These are phyloP conservation scores for Argyresthia albistria DNA, from an alignment of 2,888 invertebrate species.

Conservation along the genomic window DNA sequence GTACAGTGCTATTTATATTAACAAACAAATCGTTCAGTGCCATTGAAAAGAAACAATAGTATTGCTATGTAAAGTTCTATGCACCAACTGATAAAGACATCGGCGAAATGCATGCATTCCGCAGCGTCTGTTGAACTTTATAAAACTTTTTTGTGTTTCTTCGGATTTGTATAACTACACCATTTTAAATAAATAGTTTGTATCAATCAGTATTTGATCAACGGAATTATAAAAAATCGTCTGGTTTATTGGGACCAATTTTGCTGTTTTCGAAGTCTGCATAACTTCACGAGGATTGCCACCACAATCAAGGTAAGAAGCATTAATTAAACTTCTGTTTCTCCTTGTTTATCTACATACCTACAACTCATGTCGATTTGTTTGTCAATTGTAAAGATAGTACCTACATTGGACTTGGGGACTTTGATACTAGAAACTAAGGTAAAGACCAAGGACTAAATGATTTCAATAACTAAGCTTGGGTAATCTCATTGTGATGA, in stretches of 20 bases:
- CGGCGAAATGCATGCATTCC: constrained; percentile 65
- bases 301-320: constrained; percentile 57
- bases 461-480: no score
- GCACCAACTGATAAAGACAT: constrained; percentile 25
- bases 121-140: constrained; percentile 63
- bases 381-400: no score
- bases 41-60: constrained; percentile 4
- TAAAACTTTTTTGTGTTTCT: constrained; percentile 35
- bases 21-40: constrained; percentile 9
- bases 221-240: no score
- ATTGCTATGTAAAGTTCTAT: background rate
- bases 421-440: no score
- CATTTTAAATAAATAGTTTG: background rate
- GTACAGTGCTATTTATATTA: constrained; percentile 29
- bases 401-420: no score
- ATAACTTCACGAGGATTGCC: constrained; percentile 47
- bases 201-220: no score
- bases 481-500: no score
- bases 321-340: background rate
- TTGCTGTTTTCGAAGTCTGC: constrained; percentile 31
- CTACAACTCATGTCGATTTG: background rate
- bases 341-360: background rate
- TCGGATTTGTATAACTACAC: background rate
- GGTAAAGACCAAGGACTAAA: no score
- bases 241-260: background rate